These are phyloP conservation scores for Pantala flavescens DNA, from an alignment of 1,140 invertebrate genomes.

Conservation along the genomic window DNA sequence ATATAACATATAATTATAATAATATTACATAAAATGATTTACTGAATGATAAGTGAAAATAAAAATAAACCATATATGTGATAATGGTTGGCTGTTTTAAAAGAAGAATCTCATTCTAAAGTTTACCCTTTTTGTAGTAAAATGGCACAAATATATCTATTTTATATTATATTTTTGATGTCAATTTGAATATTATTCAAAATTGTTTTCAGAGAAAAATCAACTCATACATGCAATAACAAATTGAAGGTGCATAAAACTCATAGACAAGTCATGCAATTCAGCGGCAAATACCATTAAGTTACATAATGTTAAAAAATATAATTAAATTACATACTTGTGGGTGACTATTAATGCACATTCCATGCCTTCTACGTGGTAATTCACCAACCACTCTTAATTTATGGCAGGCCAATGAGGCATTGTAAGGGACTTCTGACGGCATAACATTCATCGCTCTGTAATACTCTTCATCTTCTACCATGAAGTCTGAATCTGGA, in stretches of 20 bases:
- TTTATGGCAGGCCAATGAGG: constrained; percentile 51
- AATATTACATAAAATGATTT: background rate
- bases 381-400: constrained; percentile 39
- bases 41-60: background rate
- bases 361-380: constrained; percentile 47
- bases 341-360: constrained; percentile 57
- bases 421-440: constrained; percentile 49
- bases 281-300: no score
- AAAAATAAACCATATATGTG: background rate
- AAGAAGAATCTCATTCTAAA: background rate
- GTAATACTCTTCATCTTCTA: constrained; percentile 21
- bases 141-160: background rate
- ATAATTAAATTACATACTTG: constrained; percentile 42
- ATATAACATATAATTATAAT: background rate
- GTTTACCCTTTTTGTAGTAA: background rate
- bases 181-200: no score
- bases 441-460: constrained; percentile 44
- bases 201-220: no score
- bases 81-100: background rate
- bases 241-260: no score
- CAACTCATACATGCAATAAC: no score
- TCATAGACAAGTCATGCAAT: no score
- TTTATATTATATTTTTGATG: no score
- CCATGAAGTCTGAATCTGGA: constrained; percentile 24
- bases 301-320: no score